Percentiles rank a stretch among this genome's conserved stretches.
Evolutionary conservation across 2,888 invertebrate species (phyloP).

Genomic region (Ganaspis brasiliensis): DNA sequence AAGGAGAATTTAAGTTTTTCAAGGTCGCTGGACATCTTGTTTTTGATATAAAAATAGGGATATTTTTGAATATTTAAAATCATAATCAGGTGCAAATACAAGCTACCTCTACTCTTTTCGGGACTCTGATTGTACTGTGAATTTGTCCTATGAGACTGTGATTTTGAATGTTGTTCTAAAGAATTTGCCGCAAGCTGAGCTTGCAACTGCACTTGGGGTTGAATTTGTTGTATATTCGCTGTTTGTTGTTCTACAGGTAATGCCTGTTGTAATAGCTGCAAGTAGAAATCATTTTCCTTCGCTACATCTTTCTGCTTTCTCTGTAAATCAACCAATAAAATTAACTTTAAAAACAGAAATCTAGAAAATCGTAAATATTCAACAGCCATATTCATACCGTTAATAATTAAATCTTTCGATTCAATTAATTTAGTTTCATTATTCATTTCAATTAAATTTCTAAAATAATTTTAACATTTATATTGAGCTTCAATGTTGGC

Average conservation of each 20-base stretch:
- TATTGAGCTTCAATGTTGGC: no score
- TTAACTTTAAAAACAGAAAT: no score
- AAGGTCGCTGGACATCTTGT: no score
- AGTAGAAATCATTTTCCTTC: constrained; percentile 97
- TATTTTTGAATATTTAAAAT: no score
- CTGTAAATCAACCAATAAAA: constrained; percentile 80
- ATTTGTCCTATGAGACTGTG: constrained; percentile 76
- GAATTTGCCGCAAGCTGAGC: constrained; percentile 69
- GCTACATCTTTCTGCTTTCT: constrained; percentile 96
- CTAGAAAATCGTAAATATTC: no score
- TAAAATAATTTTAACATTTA: no score
- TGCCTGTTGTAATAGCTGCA: constrained; percentile 95
- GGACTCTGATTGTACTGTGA: constrained; percentile 80
- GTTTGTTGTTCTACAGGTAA: constrained; percentile 86
- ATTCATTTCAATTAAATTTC: no score
- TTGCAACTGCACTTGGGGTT: constrained; percentile 73
- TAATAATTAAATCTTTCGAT: no score
- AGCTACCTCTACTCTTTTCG: constrained; percentile 81
- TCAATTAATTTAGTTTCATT: no score
- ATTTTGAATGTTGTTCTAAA: constrained; percentile 76
- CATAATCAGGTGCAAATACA: constrained; percentile 67
- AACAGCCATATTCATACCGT: no score
- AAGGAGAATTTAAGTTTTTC: no score
- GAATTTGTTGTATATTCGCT: constrained; percentile 73
- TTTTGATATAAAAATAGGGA: background rate